A percentile compares a stretch with the other conserved stretches of the same genome.
Conservation (phyloP, 2,113 vertebrate species). For the Xyrauchen texanus region DNA sequence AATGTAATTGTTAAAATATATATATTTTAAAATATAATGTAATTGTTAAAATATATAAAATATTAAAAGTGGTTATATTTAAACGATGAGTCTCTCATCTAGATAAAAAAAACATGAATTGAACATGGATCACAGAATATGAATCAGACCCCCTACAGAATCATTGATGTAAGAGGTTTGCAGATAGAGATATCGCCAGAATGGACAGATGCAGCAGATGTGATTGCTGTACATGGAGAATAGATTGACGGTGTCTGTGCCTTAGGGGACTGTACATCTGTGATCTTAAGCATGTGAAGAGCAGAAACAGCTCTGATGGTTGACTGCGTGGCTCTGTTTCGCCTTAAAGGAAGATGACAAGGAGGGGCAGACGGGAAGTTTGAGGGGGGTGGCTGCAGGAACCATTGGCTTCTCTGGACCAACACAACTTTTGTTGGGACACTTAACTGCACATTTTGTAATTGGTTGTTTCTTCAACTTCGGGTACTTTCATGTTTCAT, state of each 20-base stretch:
- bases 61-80: too few species aligned
- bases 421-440: conserved; percentile 10
- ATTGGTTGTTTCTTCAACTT: too few species aligned
- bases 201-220: not conserved
- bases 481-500: too few species aligned
- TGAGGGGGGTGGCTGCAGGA: not conserved
- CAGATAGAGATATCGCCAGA: not conserved
- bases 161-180: conserved; percentile 14
- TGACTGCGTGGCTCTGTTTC: conserved; percentile 58
- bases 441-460: not conserved
- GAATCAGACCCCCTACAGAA: not conserved
- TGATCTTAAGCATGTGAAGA: conserved; percentile 33
- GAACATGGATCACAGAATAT: not conserved
- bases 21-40: too few species aligned
- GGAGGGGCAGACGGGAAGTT: too few species aligned
- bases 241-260: conserved; percentile 27
- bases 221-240: not conserved
- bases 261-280: conserved; percentile 7
- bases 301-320: conserved; percentile 59
- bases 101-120: not conserved
- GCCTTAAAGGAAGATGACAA: conserved; percentile 50
- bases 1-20: too few species aligned
- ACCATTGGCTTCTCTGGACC: not conserved
- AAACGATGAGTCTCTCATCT: too few species aligned
- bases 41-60: too few species aligned